A percentile compares a stretch with the other conserved stretches of the same genome.
phyloP scores from a whole-genome alignment of 2,888 invertebrate species.

The Lasioglossum calceatum region DNA sequence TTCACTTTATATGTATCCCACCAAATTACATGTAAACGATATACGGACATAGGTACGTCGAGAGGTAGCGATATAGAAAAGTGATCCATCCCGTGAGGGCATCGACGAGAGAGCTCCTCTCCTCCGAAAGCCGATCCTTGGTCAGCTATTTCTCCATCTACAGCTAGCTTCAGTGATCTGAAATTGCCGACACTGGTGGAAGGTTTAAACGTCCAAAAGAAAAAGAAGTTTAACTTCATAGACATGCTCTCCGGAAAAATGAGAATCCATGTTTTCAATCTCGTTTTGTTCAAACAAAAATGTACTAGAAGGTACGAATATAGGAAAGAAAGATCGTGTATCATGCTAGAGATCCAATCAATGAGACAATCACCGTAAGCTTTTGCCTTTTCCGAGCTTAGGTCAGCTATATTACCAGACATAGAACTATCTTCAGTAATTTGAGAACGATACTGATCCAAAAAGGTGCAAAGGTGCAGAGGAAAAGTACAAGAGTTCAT shows the following conservation, averaged over 20 bases:
- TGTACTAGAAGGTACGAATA: not conserved
- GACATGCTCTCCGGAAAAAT: not conserved
- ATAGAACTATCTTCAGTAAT: not conserved
- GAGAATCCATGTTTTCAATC: not conserved
- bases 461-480: not conserved
- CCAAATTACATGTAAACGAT: conserved; percentile 12
- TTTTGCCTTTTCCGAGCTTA: not conserved
- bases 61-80: not conserved
- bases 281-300: not conserved
- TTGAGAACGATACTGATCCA: not conserved
- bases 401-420: not conserved
- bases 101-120: not conserved
- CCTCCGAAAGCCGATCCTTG: not conserved
- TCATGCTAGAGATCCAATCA: no score
- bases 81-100: not conserved
- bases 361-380: no score
- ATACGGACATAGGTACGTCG: not conserved
- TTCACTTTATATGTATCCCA: conserved; percentile 6
- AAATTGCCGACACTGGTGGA: not conserved
- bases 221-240: not conserved
- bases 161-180: not conserved
- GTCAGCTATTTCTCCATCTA: not conserved
- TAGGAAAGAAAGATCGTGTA: not conserved
- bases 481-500: not conserved
- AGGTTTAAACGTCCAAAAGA: not conserved